Conservation (phyloP, 2,888 invertebrate species). For the Aplocera efformata region DNA sequence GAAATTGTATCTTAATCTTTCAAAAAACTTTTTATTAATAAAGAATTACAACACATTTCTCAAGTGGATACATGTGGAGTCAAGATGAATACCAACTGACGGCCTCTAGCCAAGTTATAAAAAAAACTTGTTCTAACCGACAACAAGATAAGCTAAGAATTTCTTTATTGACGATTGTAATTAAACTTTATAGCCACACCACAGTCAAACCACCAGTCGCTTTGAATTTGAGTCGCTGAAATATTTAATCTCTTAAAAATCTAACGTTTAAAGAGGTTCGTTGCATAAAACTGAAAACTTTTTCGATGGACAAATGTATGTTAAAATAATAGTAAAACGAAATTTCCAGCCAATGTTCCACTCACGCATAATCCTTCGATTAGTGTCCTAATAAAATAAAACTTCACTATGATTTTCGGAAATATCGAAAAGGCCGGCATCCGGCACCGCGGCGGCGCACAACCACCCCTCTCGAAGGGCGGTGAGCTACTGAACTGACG, state of each 20-base stretch:
- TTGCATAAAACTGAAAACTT: slow-evolving; percentile 21
- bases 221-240: slow-evolving; percentile 7
- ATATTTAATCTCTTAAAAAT: slow-evolving; percentile 18
- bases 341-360: slow-evolving; percentile 42
- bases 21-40: no score
- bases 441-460: slow-evolving; percentile 50
- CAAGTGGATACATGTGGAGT: slow-evolving; percentile 39
- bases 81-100: slow-evolving; percentile 30
- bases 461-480: slow-evolving; percentile 59
- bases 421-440: slow-evolving; percentile 41
- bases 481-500: slow-evolving; percentile 57
- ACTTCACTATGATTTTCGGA: slow-evolving; percentile 54
- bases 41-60: slow-evolving; percentile 9
- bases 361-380: slow-evolving; percentile 43
- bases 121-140: slow-evolving; percentile 20
- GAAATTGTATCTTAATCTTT: no score
- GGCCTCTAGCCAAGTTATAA: slow-evolving; percentile 19
- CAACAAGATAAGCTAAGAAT: slow-evolving; percentile 9
- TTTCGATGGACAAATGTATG: slow-evolving; percentile 7
- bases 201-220: not conserved
- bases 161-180: slow-evolving; percentile 15
- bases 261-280: slow-evolving; percentile 20
- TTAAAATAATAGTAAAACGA: slow-evolving; percentile 13
- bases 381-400: slow-evolving; percentile 37
- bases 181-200: slow-evolving; percentile 13